phyloP scores from a whole-genome alignment of 30 jellyfish, hydroid and myxozoan genomes.

The Turritopsis rubra region DNA sequence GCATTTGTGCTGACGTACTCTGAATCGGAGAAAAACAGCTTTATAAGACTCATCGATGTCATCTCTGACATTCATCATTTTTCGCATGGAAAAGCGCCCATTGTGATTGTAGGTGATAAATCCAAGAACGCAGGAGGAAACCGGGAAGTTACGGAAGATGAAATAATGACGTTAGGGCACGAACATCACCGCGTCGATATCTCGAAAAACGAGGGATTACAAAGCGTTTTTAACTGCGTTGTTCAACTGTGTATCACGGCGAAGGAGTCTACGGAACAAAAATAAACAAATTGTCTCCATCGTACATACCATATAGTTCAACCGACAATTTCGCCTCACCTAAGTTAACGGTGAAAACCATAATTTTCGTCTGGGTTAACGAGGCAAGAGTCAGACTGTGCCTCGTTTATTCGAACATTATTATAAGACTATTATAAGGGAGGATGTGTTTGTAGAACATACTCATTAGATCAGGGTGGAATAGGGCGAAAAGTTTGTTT shows the following conservation, averaged over 20 bases:
- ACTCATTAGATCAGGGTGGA: too few relatives aligned
- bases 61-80: constrained; percentile 4
- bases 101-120: background rate
- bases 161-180: background rate
- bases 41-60: background rate
- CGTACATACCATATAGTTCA: background rate
- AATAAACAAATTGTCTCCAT: background rate
- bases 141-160: background rate
- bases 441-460: background rate
- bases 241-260: background rate
- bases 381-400: background rate
- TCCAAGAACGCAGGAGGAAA: background rate
- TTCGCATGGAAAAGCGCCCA: background rate
- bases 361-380: background rate
- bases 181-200: background rate
- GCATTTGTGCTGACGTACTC: background rate
- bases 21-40: background rate
- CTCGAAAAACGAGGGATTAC: background rate
- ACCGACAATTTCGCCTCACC: background rate
- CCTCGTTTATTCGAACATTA: background rate
- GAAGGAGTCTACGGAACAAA: background rate
- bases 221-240: background rate
- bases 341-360: background rate
- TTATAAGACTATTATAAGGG: background rate
- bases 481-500: too few relatives aligned